These are phyloP conservation scores for Meghimatium bilineatum DNA, from an alignment of 2,888 invertebrate species.

Conservation along the genomic window DNA sequence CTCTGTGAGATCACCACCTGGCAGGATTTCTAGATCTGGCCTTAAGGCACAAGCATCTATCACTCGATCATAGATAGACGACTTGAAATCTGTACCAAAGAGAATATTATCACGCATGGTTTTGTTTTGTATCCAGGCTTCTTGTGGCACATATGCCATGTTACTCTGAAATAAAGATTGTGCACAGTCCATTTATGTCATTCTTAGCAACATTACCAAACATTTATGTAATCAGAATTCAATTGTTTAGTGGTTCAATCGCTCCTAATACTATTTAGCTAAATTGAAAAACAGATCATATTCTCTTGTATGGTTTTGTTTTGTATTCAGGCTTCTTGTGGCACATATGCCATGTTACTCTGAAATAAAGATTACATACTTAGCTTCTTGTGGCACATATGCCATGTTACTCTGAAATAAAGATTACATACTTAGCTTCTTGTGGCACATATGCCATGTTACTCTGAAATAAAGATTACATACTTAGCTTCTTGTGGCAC, in stretches of 20 bases:
- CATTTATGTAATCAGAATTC: too few relatives aligned
- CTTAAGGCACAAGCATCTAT: slow-evolving; percentile 93
- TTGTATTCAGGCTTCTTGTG: slow-evolving; percentile 93
- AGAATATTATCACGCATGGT: slow-evolving; percentile 94
- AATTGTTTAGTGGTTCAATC: too few relatives aligned
- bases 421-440: slow-evolving; percentile 82
- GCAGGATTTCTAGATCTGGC: slow-evolving; percentile 92
- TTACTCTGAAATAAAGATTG: slow-evolving; percentile 71
- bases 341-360: slow-evolving; percentile 80
- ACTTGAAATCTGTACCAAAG: slow-evolving; percentile 87
- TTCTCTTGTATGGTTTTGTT: slow-evolving; percentile 95
- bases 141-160: slow-evolving; percentile 80
- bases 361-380: slow-evolving; percentile 57
- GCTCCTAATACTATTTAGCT: too few relatives aligned
- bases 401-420: slow-evolving; percentile 77
- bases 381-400: slow-evolving; percentile 83
- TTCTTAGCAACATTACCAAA: neutral
- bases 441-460: slow-evolving; percentile 80
- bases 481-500: slow-evolving; percentile 83
- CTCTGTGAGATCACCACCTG: slow-evolving; percentile 94
- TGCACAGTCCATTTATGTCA: neutral
- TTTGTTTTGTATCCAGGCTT: slow-evolving; percentile 97
- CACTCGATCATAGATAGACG: slow-evolving; percentile 85
- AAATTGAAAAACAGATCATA: too few relatives aligned
- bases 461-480: slow-evolving; percentile 74